Evolutionary conservation across 2,113 vertebrate species (phyloP).

Genomic region (Silurus asotus): DNA sequence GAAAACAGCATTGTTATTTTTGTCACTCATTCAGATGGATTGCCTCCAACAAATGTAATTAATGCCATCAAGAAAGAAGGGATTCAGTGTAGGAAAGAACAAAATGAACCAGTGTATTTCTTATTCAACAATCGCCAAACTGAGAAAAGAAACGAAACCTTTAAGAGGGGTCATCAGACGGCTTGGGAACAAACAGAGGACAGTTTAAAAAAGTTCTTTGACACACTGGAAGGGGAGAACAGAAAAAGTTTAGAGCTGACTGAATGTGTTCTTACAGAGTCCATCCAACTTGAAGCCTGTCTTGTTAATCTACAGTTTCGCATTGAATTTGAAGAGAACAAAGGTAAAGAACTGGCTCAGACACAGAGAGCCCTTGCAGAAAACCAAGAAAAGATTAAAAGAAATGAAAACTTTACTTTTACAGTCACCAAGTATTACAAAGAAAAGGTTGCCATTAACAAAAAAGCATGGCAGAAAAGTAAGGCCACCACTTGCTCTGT

Average conservation of each 20-base stretch:
- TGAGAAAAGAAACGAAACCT: background rate
- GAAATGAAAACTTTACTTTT: slow-evolving; percentile 23
- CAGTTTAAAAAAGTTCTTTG: background rate
- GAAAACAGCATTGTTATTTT: slow-evolving; percentile 35
- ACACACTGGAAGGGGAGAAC: background rate
- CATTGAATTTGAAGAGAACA: background rate
- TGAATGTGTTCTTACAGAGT: background rate
- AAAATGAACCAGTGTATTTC: slow-evolving; percentile 6
- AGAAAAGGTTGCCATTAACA: background rate
- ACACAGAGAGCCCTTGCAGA: slow-evolving; percentile 14
- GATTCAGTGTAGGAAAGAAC: slow-evolving; percentile 3
- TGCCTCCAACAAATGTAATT: background rate
- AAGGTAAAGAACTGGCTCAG: slow-evolving; percentile 4
- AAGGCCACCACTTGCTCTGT: slow-evolving; percentile 34
- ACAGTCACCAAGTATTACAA: background rate
- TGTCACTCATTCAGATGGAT: slow-evolving; percentile 32
- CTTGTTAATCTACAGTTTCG: slow-evolving; percentile 5
- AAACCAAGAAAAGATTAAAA: slow-evolving; percentile 25
- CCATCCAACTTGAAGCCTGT: slow-evolving; percentile 24
- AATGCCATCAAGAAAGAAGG: slow-evolving; percentile 8
- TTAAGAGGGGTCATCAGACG: background rate
- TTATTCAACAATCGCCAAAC: slow-evolving; percentile 33
- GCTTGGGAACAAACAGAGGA: background rate
- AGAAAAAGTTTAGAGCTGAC: slow-evolving; percentile 29
- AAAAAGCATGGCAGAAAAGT: background rate